Base-by-base conservation (phyloP, 2,113 vertebrate species). In the Morone chrysops region DNA sequence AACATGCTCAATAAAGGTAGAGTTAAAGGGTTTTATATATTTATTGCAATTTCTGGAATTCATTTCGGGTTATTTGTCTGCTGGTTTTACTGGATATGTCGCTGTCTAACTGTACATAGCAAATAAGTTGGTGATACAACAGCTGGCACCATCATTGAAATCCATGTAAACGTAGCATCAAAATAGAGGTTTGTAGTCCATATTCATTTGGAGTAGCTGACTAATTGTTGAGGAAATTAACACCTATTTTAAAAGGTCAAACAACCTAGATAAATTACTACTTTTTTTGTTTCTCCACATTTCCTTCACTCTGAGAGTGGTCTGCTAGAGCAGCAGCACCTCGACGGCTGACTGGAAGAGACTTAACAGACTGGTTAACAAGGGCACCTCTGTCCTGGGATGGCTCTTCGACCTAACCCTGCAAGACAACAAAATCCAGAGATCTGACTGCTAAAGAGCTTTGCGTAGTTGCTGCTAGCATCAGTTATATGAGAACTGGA, bases 1-100 rank as follows among this genome's bases (percentile, higher is more conserved):
- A 48, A 73, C 13, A 75, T 59, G 67, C 70, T 14, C 70, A 59
- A n/a, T 56, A 2, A 51, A 67, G 60, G 40, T 0, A 8, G 45
- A 69, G 14, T 70, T 53, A 43, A 48, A 50, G 38, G 54, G 50
- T 36, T 54, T 61, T 6, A 8, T 38, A 68, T 36, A 16, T 51
- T 50, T 53, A 40, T 31, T 73, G 22, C 10, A 16, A 0, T 59
- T 45, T 56, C 50, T 61, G 16, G 31, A 10, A 75, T 41, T 36
- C 12, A 16, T 25, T 5, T 12, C 8, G 40, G 18, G 1, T 1
- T 2, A 38, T 54, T 54, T 56, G 8, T 73, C 68, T 45, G 4
- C 10, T 68, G 50, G 38, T 74, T 74, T 71, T 53, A 84, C 62
- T 48, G 41, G 10, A 14, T 40, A 31, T 54, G 48, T 65, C 6